Evolutionary conservation across 1,140 invertebrate species (phyloP), one percentile per base, ranked within the genome.

Genomic region (Nylanderia fulva): DNA sequence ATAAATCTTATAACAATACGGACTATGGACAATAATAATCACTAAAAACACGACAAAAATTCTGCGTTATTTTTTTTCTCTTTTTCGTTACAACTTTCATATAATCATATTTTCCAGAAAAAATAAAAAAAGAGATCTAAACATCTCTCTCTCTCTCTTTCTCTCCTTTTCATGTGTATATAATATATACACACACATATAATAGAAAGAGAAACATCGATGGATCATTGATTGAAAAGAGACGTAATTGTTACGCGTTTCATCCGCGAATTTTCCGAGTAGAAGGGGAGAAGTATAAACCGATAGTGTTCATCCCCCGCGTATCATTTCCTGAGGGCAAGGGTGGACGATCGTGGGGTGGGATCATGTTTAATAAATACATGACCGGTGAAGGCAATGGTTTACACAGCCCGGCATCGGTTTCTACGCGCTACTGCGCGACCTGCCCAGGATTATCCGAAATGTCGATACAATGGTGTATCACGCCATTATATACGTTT

Each of bases 401-500:
- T 89, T 88, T 89, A 91, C 91, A 93, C 85, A 92, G 91, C 83
- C 86, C 89, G 93, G 87, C 90, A 18, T 4, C 3, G 45, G 93
- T 93, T 94, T 94, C 87, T 85, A 86, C 76, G 87, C 64, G 54
- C 72, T 60, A 58, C 56, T 86, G 88, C 79, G 66, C 74, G 69
- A 66, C 58, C 64, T 48, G 45, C 52, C 77, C 48, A 56, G 84
- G 86, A 90, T 90, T 87, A 90, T 90, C 85, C 86, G 74, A 89
- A 90, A 91, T 88, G 87, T 90, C 87, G 90, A 90, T 90, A 88
- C 84, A 85, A 88, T 77, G 82, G 66, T 84, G 79, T 64, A 69
- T 68, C 86, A 61, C 82, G 56, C 86, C 84, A 76, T 88, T 88
- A n/a, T n/a, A n/a, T n/a, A 87, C 86, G 88, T 88, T 88, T 85